Conservation (phyloP, 2,797 vertebrate genomes). For the Enteromius paludinosus region DNA sequence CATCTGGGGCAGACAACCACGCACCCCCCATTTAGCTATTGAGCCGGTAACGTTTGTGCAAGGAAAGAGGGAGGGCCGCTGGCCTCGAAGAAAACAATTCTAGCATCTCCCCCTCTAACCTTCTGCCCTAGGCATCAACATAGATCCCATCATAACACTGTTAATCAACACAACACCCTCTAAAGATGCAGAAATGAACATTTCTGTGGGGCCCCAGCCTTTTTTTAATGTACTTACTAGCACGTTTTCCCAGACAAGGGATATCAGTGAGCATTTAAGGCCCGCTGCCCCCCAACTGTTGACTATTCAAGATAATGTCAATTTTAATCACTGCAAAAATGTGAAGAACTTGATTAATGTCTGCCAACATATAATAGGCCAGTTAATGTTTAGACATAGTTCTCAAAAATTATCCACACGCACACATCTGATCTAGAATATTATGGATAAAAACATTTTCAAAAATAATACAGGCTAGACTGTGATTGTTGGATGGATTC, state of each 20-base stretch:
- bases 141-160: slow-evolving; percentile 77
- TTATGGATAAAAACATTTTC: background rate
- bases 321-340: slow-evolving; percentile 10
- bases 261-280: slow-evolving; percentile 43
- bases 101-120: slow-evolving; percentile 71
- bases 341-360: slow-evolving; percentile 2
- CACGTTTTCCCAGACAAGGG: slow-evolving; percentile 49
- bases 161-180: slow-evolving; percentile 79
- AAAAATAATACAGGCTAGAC: background rate
- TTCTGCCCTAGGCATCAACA: slow-evolving; percentile 62
- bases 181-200: slow-evolving; percentile 72
- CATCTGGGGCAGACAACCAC: slow-evolving; percentile 88
- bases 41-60: slow-evolving; percentile 79
- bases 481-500: background rate
- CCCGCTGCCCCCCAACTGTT: background rate
- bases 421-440: background rate
- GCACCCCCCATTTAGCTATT: slow-evolving; percentile 82
- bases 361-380: background rate
- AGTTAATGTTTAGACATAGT: background rate
- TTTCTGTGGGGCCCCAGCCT: slow-evolving; percentile 71
- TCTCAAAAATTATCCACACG: background rate
- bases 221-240: slow-evolving; percentile 56
- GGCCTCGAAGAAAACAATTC: slow-evolving; percentile 82
- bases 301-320: background rate
- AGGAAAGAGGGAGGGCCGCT: slow-evolving; percentile 69